Evolutionary conservation across 2,113 vertebrate genomes (phyloP), one percentile per base, ranked within the genome.

Genomic region (Misgurnus mizolepis): DNA sequence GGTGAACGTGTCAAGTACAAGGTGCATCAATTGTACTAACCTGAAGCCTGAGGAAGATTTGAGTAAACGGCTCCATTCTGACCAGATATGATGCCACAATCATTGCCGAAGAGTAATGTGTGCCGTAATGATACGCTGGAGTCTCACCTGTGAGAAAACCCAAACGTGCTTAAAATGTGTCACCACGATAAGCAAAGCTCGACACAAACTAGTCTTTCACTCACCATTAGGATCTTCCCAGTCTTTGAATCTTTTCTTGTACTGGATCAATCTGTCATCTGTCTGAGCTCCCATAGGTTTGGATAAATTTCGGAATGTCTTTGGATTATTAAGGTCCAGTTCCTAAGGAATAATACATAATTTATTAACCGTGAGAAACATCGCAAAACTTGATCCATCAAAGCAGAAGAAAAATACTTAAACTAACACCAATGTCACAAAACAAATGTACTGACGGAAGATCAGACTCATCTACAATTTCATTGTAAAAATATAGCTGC

Each of bases 251-350:
- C 97, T 90, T 86, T 99, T 99, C 91, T 98, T 99, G 88, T 99
- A 99, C 81, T 99, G 96, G 11, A 95, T 95, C 83, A 99, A 85
- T 47, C 97, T 90, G 85, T 98, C 96, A 14, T 99, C 97, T 1
- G 97, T 98, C 88, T 99, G 98, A 4, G 97, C 97, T 10, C 97
- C 97, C 97, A 99, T 99, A 0, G 97, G 97, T 83, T 99, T 99
- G 55, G 97, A 91, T 49, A 99, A 90, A 88, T 98, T 98, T 83
- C 98, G 94, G 91, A 99, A 99, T 0, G 98, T 98, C 88, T 98
- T 98, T 43, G 96, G 94, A 88, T 96, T 97, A 2, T 84, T 97
- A 72, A 99, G 94, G 90, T 99, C 98, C 81, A 99, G 88, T 78
- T 99, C 98, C 97, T 99, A 91, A 27, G 88, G 86, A 18, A 85